A percentile compares a stretch with the other conserved stretches of the same genome.
These are phyloP conservation scores for Trichosurus vulpecula DNA, from an alignment of 2,797 vertebrate species.

Conservation along the genomic window DNA sequence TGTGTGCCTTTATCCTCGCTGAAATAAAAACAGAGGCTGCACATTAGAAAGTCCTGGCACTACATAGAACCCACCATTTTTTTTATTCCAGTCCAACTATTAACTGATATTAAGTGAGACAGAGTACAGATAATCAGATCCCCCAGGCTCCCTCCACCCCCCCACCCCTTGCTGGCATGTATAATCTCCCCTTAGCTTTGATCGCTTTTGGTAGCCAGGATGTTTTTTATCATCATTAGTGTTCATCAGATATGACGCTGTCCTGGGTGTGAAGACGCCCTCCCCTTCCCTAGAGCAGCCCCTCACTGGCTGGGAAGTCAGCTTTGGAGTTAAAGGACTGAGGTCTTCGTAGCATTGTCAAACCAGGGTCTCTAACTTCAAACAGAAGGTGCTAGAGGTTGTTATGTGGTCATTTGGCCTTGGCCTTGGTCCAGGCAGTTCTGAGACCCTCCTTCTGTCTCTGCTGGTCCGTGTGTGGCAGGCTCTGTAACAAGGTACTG, in stretches of 20 bases:
- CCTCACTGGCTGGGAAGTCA: background rate
- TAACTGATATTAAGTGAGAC: conserved; percentile 68
- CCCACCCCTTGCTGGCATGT: conserved; percentile 17
- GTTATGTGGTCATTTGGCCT: background rate
- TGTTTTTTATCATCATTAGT: conserved; percentile 70
- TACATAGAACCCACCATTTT: conserved; percentile 24
- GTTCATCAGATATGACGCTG: conserved; percentile 63
- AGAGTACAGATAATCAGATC: conserved; percentile 52
- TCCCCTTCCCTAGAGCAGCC: background rate
- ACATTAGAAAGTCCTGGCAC: conserved; percentile 64
- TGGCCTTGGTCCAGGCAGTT: background rate
- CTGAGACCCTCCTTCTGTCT: background rate
- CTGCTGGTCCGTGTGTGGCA: background rate
- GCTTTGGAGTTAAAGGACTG: conserved; percentile 5
- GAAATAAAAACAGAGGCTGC: conserved; percentile 74
- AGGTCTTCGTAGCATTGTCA: background rate
- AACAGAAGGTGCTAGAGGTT: conserved; percentile 2
- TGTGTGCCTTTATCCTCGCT: conserved; percentile 75
- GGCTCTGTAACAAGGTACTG: background rate
- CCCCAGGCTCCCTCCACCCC: background rate
- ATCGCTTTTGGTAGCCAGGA: conserved; percentile 62
- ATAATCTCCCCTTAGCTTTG: conserved; percentile 66
- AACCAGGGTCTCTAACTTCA: conserved; percentile 13
- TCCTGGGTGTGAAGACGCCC: conserved; percentile 4
- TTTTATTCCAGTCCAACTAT: conserved; percentile 68